phyloP scores from a whole-genome alignment of 2,797 vertebrate species.

The Syngnathus acus region DNA sequence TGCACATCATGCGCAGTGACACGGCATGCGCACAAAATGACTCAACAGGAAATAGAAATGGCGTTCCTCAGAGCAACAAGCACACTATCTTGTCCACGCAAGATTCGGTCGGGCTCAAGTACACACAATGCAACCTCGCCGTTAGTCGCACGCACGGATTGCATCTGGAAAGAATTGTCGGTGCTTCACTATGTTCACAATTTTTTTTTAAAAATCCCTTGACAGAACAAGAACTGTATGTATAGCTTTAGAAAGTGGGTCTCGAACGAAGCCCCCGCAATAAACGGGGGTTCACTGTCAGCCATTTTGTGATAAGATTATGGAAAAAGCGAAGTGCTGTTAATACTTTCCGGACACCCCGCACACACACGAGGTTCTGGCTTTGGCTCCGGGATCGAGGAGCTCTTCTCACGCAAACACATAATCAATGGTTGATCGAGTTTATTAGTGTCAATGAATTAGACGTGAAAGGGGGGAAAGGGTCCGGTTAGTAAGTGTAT shows the following conservation, averaged over 20 bases:
- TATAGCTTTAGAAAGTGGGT: too few relatives aligned
- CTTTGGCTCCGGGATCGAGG: not conserved
- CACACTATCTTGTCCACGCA: constrained; percentile 7
- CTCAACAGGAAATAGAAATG: constrained; percentile 15
- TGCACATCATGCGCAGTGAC: constrained; percentile 12
- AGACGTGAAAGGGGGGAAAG: constrained; percentile 8
- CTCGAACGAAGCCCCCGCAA: too few relatives aligned
- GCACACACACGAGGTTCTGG: constrained; percentile 24
- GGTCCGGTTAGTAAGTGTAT: constrained; percentile 56
- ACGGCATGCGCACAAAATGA: constrained; percentile 40
- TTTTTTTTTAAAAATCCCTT: too few relatives aligned
- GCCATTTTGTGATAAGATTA: too few relatives aligned
- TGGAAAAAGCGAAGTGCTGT: too few relatives aligned
- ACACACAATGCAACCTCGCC: constrained; percentile 47
- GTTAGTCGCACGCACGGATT: constrained; percentile 48
- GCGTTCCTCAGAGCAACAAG: constrained; percentile 24
- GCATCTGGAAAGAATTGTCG: too few relatives aligned
- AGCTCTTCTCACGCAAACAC: too few relatives aligned
- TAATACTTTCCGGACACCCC: too few relatives aligned
- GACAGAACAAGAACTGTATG: too few relatives aligned
- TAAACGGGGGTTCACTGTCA: too few relatives aligned
- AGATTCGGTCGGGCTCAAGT: constrained; percentile 15
- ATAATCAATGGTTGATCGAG: constrained; percentile 6
- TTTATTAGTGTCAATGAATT: constrained; percentile 48
- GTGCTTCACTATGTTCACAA: too few relatives aligned